phyloP scores from a whole-genome alignment of 2,888 invertebrate species.

The Cosmopolites sordidus region DNA sequence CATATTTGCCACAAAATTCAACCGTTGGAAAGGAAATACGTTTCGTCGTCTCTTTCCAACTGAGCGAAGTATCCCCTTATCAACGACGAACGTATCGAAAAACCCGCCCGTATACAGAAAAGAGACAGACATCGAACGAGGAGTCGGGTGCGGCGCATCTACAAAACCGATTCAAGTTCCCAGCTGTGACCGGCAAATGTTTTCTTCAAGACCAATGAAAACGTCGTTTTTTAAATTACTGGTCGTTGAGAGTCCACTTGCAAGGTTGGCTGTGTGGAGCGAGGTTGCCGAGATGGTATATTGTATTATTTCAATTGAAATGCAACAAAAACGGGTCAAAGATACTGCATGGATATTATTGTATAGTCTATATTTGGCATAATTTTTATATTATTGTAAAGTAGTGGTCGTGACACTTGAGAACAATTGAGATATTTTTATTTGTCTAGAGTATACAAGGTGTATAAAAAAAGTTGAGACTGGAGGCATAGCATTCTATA shows the following conservation, averaged over 20 bases:
- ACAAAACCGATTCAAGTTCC: neutral
- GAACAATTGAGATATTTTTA: too few relatives aligned
- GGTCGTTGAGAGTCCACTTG: constrained; percentile 4
- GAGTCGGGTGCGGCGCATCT: neutral
- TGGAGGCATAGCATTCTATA: too few relatives aligned
- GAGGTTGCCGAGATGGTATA: constrained; percentile 12
- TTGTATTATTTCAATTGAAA: too few relatives aligned
- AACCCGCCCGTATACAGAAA: neutral
- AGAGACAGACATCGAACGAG: neutral
- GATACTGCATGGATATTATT: too few relatives aligned
- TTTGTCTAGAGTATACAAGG: too few relatives aligned
- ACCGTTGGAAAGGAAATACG: neutral
- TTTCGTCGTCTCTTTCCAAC: neutral
- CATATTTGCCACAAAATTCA: neutral
- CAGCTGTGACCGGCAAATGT: constrained; percentile 12
- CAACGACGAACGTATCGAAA: neutral
- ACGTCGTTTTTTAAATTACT: constrained; percentile 13
- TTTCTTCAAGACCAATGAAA: constrained; percentile 11
- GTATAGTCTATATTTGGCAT: too few relatives aligned
- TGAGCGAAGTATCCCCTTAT: neutral
- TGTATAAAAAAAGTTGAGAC: too few relatives aligned
- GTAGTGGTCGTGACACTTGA: too few relatives aligned
- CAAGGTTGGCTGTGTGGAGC: constrained; percentile 3
- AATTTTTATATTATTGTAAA: too few relatives aligned
- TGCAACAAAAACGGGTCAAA: too few relatives aligned